These are phyloP conservation scores for Halcyon senegalensis DNA, from an alignment of 2,113 vertebrate genomes.

Conservation along the genomic window DNA sequence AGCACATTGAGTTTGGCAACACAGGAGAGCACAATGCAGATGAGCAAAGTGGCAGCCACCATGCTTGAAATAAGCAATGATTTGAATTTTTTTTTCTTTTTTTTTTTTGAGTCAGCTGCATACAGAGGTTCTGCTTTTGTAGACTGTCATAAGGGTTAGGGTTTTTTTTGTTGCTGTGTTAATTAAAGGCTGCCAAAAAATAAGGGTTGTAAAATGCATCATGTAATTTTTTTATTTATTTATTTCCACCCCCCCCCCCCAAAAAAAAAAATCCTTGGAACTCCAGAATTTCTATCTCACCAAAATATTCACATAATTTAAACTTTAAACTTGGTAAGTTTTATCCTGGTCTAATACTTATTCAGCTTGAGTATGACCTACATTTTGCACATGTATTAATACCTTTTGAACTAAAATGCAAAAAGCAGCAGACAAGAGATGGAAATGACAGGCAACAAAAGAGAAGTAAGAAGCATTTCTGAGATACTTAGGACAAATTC, in stretches of 20 bases:
- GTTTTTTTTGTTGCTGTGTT: background rate
- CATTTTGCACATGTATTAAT: background rate
- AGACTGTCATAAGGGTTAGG: background rate
- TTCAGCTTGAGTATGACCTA: background rate
- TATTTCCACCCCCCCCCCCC: too few relatives aligned
- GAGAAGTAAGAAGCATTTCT: background rate
- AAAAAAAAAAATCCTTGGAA: background rate
- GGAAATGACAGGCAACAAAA: background rate
- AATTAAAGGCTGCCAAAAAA: conserved; percentile 6
- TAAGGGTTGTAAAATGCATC: background rate
- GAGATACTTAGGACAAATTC: background rate
- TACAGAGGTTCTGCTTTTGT: conserved; percentile 27
- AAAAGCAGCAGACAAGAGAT: background rate
- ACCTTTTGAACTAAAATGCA: background rate
- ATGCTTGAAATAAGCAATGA: conserved; percentile 55
- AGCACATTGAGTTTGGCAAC: conserved; percentile 49
- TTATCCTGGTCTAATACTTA: background rate
- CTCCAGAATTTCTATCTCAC: background rate
- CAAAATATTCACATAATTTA: background rate
- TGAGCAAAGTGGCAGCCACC: conserved; percentile 7
- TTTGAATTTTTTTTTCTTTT: background rate
- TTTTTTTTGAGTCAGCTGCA: background rate
- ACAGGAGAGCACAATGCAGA: conserved; percentile 38
- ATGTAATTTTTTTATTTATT: too few relatives aligned
- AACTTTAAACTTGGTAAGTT: background rate